These are phyloP conservation scores for Calonectris borealis DNA, from an alignment of 2,113 vertebrate genomes.

Conservation along the genomic window DNA sequence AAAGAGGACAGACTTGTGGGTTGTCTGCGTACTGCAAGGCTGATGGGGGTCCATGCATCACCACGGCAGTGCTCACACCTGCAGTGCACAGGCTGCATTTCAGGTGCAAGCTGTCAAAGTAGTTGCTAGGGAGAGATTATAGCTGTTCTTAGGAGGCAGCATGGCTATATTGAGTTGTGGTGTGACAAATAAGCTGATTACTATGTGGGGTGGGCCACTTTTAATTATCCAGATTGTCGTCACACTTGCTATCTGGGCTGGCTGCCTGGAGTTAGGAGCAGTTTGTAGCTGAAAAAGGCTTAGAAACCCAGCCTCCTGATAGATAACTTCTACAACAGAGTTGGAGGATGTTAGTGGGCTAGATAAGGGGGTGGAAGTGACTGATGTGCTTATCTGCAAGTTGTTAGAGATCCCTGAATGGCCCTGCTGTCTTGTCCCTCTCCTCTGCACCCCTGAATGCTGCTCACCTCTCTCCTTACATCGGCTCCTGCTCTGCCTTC, in stretches of 20 bases:
- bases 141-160: background rate
- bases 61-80: background rate
- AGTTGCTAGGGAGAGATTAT: background rate
- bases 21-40: background rate
- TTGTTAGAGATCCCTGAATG: background rate
- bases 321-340: background rate
- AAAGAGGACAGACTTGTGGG: background rate
- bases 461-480: background rate
- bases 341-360: background rate
- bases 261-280: background rate
- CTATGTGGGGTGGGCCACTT: background rate
- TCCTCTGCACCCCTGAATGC: accelerated
- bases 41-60: background rate
- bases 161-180: background rate
- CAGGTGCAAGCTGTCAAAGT: background rate
- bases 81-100: background rate
- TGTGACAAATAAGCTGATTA: slow-evolving; percentile 30
- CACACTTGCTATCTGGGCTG: background rate
- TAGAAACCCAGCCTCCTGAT: background rate
- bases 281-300: background rate
- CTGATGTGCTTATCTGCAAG: background rate
- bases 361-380: background rate
- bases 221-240: background rate
- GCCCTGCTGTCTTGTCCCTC: background rate
- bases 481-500: accelerated